A percentile compares a stretch with the other conserved stretches of the same genome.
Evolutionary conservation across 1,140 invertebrate genomes (phyloP).

Genomic region (Cyphomyrmex costatus): DNA sequence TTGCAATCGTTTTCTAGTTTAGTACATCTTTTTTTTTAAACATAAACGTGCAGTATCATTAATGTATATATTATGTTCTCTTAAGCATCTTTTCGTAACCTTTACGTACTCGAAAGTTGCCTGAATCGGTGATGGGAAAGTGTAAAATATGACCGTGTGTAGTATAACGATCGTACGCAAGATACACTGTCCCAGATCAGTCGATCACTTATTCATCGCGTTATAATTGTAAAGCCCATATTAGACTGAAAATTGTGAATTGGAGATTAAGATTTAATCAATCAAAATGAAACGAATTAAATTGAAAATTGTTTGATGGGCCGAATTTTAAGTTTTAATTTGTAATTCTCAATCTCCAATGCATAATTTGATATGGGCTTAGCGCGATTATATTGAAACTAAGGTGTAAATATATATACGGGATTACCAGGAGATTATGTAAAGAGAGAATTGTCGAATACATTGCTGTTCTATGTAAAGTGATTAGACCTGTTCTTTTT

Average conservation of each 20-base stretch:
- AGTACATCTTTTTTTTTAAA: conserved; percentile 3
- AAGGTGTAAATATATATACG: conserved; percentile 46
- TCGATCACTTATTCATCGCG: not conserved
- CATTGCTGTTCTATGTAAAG: conserved; percentile 2
- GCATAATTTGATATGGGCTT: no score
- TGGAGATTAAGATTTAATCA: no score
- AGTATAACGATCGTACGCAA: not conserved
- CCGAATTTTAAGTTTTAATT: no score
- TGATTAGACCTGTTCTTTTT: no score
- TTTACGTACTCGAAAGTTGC: conserved; percentile 8
- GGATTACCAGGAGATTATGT: not conserved
- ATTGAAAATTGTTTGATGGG: no score
- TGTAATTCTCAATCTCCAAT: no score
- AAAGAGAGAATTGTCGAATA: not conserved
- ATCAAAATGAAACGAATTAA: no score
- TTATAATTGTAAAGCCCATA: conserved; percentile 4
- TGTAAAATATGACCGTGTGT: conserved; percentile 39
- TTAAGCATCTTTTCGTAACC: not conserved
- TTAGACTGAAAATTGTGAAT: no score
- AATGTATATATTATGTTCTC: not conserved
- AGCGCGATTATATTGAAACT: not conserved
- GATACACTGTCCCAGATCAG: not conserved
- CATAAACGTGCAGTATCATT: not conserved
- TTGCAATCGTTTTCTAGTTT: conserved; percentile 19
- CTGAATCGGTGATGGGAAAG: not conserved